Conservation (phyloP, 2,113 vertebrate genomes). For the Alexandromys fortis region DNA sequence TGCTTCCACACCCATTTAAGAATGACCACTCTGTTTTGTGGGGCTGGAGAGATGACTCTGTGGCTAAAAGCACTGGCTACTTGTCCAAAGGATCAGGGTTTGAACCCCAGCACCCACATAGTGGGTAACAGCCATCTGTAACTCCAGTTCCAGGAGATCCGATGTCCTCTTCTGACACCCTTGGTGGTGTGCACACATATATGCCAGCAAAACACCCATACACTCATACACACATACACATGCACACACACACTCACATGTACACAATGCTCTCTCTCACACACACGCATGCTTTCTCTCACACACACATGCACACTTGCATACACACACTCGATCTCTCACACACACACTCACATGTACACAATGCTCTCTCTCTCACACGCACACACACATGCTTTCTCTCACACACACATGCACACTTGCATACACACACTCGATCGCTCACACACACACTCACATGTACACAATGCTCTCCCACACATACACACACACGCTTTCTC, state of each 20-base stretch:
- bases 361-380: not conserved
- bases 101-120: not conserved
- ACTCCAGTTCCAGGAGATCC: not conserved
- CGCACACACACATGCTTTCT: not conserved
- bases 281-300: not conserved
- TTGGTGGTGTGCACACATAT: not conserved
- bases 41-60: not conserved
- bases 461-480: not conserved
- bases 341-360: too few species aligned
- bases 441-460: not conserved
- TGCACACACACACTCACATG: not conserved
- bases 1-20: not conserved
- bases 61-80: not conserved
- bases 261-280: too few species aligned
- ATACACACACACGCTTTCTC: not conserved
- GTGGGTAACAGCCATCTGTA: not conserved
- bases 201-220: not conserved
- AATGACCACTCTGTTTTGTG: too few species aligned
- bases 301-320: not conserved
- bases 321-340: too few species aligned
- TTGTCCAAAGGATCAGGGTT: not conserved
- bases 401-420: too few species aligned
- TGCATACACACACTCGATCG: too few species aligned
- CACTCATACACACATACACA: not conserved
- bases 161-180: not conserved